phyloP scores from a whole-genome alignment of 2,113 vertebrate genomes.

The Cavia porcellus region DNA sequence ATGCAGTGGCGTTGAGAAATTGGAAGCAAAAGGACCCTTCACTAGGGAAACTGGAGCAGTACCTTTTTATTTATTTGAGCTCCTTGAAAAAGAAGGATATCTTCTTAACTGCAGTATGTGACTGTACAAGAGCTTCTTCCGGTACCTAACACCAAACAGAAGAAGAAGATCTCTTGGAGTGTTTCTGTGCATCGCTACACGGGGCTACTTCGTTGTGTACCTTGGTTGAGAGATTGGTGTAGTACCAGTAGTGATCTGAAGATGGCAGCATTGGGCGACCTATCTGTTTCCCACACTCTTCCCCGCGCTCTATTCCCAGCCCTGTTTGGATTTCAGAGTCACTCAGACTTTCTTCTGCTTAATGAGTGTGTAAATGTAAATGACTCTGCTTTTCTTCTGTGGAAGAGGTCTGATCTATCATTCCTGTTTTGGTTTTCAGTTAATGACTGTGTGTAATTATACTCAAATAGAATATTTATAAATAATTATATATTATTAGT shows the following conservation, averaged over 20 bases:
- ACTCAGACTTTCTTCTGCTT: constrained; percentile 79
- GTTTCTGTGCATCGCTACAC: background rate
- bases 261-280: constrained; percentile 90
- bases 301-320: background rate
- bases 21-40: background rate
- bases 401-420: constrained; percentile 66
- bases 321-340: constrained; percentile 76
- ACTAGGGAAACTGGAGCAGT: background rate
- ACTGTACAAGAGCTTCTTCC: background rate
- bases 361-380: constrained; percentile 70
- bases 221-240: constrained; percentile 41
- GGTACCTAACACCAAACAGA: background rate
- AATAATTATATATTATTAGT: constrained; percentile 80
- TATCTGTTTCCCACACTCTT: constrained; percentile 66
- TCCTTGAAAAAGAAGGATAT: background rate
- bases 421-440: constrained; percentile 77
- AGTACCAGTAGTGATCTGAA: constrained; percentile 81
- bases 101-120: background rate
- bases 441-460: constrained; percentile 81
- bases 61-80: background rate
- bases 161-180: background rate
- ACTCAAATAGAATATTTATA: constrained; percentile 83
- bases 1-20: background rate
- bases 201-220: background rate
- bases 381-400: constrained; percentile 56